phyloP scores from a whole-genome alignment of 1,140 invertebrate genomes.

The Drosophila dunni region DNA sequence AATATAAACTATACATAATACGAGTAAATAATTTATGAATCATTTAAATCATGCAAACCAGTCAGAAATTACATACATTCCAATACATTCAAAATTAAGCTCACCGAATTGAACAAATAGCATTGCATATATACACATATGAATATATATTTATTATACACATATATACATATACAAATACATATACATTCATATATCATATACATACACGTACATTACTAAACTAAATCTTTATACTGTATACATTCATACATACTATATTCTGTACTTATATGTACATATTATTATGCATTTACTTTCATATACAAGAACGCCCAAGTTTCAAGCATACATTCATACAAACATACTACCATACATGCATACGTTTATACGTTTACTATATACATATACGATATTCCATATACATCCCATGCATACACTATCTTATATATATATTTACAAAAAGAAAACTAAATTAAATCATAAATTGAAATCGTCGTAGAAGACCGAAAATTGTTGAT shows the following conservation, averaged over 20 bases:
- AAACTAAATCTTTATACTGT: slow-evolving; percentile 19
- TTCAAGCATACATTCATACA: slow-evolving; percentile 37
- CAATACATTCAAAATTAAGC: slow-evolving; percentile 72
- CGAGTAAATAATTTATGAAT: slow-evolving; percentile 58
- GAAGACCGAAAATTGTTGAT: slow-evolving; percentile 35
- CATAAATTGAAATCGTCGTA: slow-evolving; percentile 35
- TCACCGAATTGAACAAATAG: slow-evolving; percentile 69
- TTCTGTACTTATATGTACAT: slow-evolving; percentile 38
- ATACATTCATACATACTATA: slow-evolving; percentile 32
- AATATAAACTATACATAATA: slow-evolving; percentile 59
- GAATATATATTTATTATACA: slow-evolving; percentile 35
- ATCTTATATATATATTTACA: slow-evolving; percentile 28
- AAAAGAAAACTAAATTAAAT: slow-evolving; percentile 41
- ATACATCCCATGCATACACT: slow-evolving; percentile 28
- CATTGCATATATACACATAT: slow-evolving; percentile 62
- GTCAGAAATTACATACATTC: slow-evolving; percentile 31
- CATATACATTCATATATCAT: slow-evolving; percentile 28
- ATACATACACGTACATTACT: slow-evolving; percentile 11
- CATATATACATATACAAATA: slow-evolving; percentile 25
- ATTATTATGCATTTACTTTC: slow-evolving; percentile 47
- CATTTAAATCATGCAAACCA: slow-evolving; percentile 46
- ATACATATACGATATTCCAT: slow-evolving; percentile 34
- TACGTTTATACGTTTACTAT: slow-evolving; percentile 18
- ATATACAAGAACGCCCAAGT: slow-evolving; percentile 30
- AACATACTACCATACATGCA: slow-evolving; percentile 39